Conservation (phyloP, 2,797 vertebrate species). For the Myotis pilosus region DNA sequence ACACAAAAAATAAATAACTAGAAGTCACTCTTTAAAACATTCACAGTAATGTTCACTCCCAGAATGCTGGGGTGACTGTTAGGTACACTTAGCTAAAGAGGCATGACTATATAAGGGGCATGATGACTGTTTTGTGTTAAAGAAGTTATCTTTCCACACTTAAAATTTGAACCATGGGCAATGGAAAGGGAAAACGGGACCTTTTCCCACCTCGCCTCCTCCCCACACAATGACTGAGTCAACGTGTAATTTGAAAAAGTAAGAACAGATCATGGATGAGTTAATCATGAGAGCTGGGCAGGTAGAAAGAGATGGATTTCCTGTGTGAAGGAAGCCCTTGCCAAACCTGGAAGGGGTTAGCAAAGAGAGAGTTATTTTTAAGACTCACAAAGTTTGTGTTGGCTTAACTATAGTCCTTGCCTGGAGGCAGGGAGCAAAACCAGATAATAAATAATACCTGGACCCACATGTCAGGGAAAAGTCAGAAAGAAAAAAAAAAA, state of each 20-base stretch:
- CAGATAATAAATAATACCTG: slow-evolving; percentile 70
- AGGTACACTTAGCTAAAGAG: neutral
- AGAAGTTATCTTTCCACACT: neutral
- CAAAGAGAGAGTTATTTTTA: slow-evolving; percentile 71
- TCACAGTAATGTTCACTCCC: neutral
- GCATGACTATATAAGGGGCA: neutral
- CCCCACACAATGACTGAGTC: neutral
- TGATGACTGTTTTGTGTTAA: neutral
- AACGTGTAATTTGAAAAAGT: neutral
- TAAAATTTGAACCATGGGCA: neutral
- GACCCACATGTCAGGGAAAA: slow-evolving; percentile 42
- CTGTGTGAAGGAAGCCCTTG: slow-evolving; percentile 25
- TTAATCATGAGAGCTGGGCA: neutral
- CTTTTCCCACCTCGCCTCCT: rapidly evolving
- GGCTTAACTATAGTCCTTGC: slow-evolving; percentile 64
- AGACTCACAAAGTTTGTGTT: slow-evolving; percentile 64
- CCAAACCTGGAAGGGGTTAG: slow-evolving; percentile 55
- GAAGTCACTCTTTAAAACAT: slow-evolving; percentile 2
- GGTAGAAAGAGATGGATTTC: slow-evolving; percentile 62
- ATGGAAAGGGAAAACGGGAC: neutral
- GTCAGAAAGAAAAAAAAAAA: neutral
- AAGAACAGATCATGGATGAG: neutral
- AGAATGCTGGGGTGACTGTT: neutral
- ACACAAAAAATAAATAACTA: neutral
- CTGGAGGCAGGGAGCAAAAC: slow-evolving; percentile 57